These are phyloP conservation scores for Progne subis DNA, from an alignment of 2,113 vertebrate genomes.

Conservation along the genomic window DNA sequence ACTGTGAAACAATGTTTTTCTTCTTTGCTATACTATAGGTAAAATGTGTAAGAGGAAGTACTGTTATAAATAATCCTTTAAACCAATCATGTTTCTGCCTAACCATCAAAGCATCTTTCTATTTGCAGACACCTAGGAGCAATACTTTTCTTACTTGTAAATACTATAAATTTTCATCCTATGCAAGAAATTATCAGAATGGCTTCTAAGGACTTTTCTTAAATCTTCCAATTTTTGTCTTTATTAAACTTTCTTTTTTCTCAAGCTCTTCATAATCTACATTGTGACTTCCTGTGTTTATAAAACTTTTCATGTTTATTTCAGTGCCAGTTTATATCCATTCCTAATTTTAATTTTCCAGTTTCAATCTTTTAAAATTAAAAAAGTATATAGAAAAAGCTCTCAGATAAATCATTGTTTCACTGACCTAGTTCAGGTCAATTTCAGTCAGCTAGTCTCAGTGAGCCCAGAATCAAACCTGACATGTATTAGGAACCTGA, in stretches of 20 bases:
- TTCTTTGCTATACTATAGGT: slow-evolving; percentile 46
- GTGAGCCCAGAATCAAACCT: background rate
- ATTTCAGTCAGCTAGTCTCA: slow-evolving; percentile 1
- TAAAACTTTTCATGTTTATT: slow-evolving; percentile 58
- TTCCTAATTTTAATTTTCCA: slow-evolving; percentile 46
- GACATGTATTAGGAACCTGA: background rate
- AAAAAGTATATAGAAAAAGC: background rate
- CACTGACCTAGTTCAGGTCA: background rate
- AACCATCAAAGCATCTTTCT: slow-evolving; percentile 58
- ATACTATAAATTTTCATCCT: slow-evolving; percentile 43
- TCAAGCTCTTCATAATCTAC: slow-evolving; percentile 62
- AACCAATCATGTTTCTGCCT: slow-evolving; percentile 56
- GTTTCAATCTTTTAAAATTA: slow-evolving; percentile 13
- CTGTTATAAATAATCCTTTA: slow-evolving; percentile 32
- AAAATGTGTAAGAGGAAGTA: slow-evolving; percentile 33
- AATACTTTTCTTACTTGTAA: slow-evolving; percentile 50
- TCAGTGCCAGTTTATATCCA: slow-evolving; percentile 52
- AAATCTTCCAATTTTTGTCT: slow-evolving; percentile 57
- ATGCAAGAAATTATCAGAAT: slow-evolving; percentile 49
- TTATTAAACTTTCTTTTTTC: slow-evolving; percentile 67
- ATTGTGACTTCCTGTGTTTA: slow-evolving; percentile 63
- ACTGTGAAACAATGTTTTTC: slow-evolving; percentile 54
- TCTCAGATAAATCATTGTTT: slow-evolving; percentile 1
- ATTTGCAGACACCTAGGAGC: slow-evolving; percentile 61
- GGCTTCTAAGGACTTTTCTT: slow-evolving; percentile 59